Conservation (phyloP, 2,113 vertebrate species). For the Pipa parva region DNA sequence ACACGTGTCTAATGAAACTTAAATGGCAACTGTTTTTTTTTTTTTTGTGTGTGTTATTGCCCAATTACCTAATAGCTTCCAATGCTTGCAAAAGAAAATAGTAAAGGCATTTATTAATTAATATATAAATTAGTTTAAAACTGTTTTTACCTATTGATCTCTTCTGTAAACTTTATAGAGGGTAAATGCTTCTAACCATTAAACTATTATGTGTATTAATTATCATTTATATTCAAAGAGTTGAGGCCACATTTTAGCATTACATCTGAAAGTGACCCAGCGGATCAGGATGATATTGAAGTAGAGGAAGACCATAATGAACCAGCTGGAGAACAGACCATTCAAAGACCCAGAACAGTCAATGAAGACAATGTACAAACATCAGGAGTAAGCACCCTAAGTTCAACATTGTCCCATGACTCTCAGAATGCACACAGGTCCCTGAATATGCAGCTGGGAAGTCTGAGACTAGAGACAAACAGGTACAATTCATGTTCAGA, state of each 20-base stretch:
- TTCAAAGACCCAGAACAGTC: slow-evolving; percentile 58
- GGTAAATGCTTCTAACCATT: too few species aligned
- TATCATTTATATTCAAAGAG: slow-evolving; percentile 65
- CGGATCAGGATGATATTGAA: slow-evolving; percentile 85
- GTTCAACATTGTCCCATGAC: slow-evolving; percentile 86
- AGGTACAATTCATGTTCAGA: slow-evolving; percentile 74
- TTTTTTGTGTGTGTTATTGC: too few species aligned
- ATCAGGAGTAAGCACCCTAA: slow-evolving; percentile 97
- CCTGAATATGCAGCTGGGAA: slow-evolving; percentile 82
- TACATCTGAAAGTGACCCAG: slow-evolving; percentile 91
- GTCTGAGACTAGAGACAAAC: slow-evolving; percentile 92
- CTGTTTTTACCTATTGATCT: too few species aligned
- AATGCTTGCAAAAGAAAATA: too few species aligned
- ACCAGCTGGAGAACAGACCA: slow-evolving; percentile 62
- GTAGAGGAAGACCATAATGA: slow-evolving; percentile 68
- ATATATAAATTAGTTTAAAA: too few species aligned
- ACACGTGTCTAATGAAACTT: too few species aligned
- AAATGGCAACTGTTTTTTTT: too few species aligned
- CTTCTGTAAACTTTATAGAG: too few species aligned
- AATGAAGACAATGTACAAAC: slow-evolving; percentile 87
- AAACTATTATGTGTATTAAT: too few species aligned
- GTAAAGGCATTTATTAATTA: too few species aligned
- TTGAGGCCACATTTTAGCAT: slow-evolving; percentile 92
- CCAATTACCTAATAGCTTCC: too few species aligned
- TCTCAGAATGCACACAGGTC: slow-evolving; percentile 81